These are phyloP conservation scores for Microcebus lehilahytsara DNA, from an alignment of 2,113 vertebrate genomes.

Conservation along the genomic window DNA sequence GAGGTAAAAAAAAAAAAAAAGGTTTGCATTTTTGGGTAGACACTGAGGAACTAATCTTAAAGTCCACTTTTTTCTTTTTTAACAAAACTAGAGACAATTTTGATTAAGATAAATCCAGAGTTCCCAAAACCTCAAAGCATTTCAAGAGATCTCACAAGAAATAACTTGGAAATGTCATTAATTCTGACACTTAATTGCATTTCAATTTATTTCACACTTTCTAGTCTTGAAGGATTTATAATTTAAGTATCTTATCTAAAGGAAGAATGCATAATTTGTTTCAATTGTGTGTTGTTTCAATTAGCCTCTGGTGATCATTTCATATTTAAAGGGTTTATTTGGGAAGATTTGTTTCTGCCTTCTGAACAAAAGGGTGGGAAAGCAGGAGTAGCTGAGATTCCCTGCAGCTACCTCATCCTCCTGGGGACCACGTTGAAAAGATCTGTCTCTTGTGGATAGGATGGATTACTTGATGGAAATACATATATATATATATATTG, in stretches of 20 bases:
- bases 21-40: background rate
- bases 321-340: constrained; percentile 77
- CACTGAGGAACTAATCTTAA: background rate
- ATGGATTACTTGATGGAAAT: constrained; percentile 53
- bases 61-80: background rate
- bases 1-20: background rate
- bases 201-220: constrained; percentile 74
- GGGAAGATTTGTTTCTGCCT: constrained; percentile 61
- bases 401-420: constrained; percentile 43
- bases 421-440: constrained; percentile 54
- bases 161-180: constrained; percentile 64
- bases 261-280: constrained; percentile 73
- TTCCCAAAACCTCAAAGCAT: constrained; percentile 4
- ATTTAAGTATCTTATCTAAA: constrained; percentile 73
- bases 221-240: constrained; percentile 67
- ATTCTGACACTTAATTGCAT: constrained; percentile 76
- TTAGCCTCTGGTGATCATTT: constrained; percentile 75
- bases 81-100: constrained; percentile 29
- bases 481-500: too few species aligned
- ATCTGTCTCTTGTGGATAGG: background rate
- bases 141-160: constrained; percentile 50
- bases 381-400: background rate
- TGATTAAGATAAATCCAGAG: constrained; percentile 56
- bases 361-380: constrained; percentile 52
- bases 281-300: constrained; percentile 71